Evolutionary conservation across 2,888 invertebrate genomes (phyloP).

Genomic region (Molorchus minor): DNA sequence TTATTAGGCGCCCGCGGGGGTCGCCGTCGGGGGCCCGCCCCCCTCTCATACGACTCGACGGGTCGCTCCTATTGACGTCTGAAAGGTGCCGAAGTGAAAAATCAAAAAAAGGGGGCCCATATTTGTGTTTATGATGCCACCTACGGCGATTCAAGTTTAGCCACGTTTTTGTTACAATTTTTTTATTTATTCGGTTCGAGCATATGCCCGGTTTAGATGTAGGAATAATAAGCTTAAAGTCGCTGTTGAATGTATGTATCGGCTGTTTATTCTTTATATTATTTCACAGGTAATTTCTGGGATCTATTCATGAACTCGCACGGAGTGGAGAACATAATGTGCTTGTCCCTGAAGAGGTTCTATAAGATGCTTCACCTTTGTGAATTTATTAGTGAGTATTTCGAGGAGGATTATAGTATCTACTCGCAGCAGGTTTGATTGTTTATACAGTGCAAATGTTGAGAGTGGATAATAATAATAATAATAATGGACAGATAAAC

Average conservation of each 20-base stretch:
- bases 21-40: constrained; percentile 47
- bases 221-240: constrained; percentile 56
- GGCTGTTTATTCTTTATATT: constrained; percentile 39
- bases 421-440: too few species aligned
- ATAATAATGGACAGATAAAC: too few species aligned
- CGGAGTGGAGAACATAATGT: too few species aligned
- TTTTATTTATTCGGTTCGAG: constrained; percentile 52
- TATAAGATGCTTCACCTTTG: too few species aligned
- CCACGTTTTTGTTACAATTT: constrained; percentile 60
- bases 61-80: constrained; percentile 53
- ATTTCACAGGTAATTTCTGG: constrained; percentile 33
- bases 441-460: too few species aligned
- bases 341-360: too few species aligned
- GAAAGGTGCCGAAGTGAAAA: constrained; percentile 63
- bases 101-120: constrained; percentile 59
- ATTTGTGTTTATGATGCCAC: constrained; percentile 62
- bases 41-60: constrained; percentile 42
- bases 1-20: constrained; percentile 55
- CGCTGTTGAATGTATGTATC: constrained; percentile 38
- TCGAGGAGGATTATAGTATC: too few species aligned
- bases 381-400: too few species aligned
- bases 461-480: too few species aligned
- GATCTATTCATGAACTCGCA: constrained; percentile 16
- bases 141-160: constrained; percentile 59
- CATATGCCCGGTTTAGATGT: constrained; percentile 56